Conservation (phyloP, 2,888 invertebrate species). For the Oeneis ivallda region DNA sequence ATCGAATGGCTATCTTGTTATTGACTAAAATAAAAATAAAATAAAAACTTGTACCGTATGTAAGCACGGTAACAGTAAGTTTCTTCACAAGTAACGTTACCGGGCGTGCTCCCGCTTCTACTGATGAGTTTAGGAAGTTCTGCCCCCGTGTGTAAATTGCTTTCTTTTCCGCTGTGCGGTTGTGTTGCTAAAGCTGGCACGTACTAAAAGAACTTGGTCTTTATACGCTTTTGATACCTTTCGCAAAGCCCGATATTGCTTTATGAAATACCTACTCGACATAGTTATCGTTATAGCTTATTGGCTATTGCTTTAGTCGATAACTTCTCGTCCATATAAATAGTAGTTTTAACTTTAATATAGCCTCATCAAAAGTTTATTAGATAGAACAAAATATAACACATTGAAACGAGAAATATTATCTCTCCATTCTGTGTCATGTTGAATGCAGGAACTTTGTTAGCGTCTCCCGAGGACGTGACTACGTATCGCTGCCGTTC, state of each 20-base stretch:
- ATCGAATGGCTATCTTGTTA: too few species aligned
- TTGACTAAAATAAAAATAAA: too few species aligned
- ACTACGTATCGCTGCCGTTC: conserved; percentile 33
- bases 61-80: conserved; percentile 67
- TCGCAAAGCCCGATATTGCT: conserved; percentile 26
- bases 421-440: conserved; percentile 22
- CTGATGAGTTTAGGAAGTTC: conserved; percentile 77
- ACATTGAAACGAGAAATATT: neutral
- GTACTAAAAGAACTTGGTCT: conserved; percentile 35
- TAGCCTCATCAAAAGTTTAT: neutral
- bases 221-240: conserved; percentile 30
- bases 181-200: conserved; percentile 37
- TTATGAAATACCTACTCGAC: conserved; percentile 11
- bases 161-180: conserved; percentile 48
- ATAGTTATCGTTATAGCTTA: conserved; percentile 14
- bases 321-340: neutral
- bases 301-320: neutral
- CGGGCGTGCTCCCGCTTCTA: conserved; percentile 60
- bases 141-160: conserved; percentile 49
- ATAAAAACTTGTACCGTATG: conserved; percentile 53
- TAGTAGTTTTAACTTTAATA: conserved; percentile 1
- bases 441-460: conserved; percentile 32
- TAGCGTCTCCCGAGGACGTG: conserved; percentile 33
- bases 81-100: conserved; percentile 62
- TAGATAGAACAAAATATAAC: neutral